These are phyloP conservation scores for Tonatia bakeri DNA, from an alignment of 2,113 vertebrate genomes.

Conservation along the genomic window DNA sequence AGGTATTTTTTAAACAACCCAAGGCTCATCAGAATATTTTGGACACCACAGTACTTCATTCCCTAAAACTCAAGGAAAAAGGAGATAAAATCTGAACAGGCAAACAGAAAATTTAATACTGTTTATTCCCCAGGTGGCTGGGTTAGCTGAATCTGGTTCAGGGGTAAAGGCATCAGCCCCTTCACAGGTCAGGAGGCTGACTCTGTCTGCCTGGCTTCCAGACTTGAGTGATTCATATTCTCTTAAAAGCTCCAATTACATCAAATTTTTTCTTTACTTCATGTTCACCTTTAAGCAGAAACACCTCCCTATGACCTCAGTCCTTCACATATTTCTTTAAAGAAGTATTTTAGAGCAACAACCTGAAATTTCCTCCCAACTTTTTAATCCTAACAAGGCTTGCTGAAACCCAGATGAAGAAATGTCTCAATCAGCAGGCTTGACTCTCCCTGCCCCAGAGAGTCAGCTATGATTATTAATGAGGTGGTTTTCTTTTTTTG, in stretches of 20 bases:
- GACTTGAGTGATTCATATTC: background rate
- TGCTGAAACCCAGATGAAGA: background rate
- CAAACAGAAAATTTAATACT: slow-evolving; percentile 31
- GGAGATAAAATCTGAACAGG: slow-evolving; percentile 24
- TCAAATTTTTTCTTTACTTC: background rate
- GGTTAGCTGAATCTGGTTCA: background rate
- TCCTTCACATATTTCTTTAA: background rate
- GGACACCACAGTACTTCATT: background rate
- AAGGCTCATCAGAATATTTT: slow-evolving; percentile 41
- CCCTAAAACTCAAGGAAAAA: slow-evolving; percentile 30
- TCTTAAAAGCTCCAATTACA: background rate
- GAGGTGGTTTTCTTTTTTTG: background rate
- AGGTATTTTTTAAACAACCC: slow-evolving; percentile 42
- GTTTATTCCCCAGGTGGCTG: background rate
- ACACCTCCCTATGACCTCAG: background rate
- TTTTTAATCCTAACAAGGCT: background rate
- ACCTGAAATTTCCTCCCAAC: background rate
- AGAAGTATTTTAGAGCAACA: background rate
- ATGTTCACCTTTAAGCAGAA: background rate
- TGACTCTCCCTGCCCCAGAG: background rate
- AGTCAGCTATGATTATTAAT: background rate
- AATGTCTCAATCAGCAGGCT: background rate
- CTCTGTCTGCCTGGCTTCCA: background rate
- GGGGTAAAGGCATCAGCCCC: background rate
- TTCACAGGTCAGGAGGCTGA: background rate